Conservation (phyloP, 2,797 vertebrate genomes). For the Petrocephalus schoutedeni region DNA sequence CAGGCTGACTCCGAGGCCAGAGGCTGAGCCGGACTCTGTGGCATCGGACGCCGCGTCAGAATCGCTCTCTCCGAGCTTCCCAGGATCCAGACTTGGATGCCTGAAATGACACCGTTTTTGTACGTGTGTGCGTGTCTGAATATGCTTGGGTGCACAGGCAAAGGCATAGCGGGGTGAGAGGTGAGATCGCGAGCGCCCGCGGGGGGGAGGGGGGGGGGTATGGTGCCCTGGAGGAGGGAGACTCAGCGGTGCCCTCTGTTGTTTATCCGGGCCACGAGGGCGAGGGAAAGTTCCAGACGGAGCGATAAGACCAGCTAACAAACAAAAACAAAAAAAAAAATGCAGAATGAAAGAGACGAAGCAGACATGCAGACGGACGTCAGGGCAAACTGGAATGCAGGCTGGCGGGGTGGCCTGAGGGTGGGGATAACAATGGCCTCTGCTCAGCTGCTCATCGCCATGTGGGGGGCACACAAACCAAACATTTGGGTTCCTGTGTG, state of each 20-base stretch:
- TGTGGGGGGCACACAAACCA: conserved; percentile 18
- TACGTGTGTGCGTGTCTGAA: conserved; percentile 16
- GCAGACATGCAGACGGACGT: conserved; percentile 54
- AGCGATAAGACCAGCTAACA: conserved; percentile 66
- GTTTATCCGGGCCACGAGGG: conserved; percentile 61
- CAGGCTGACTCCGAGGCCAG: conserved; percentile 25
- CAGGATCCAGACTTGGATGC: conserved; percentile 24
- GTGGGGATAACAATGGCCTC: conserved; percentile 24
- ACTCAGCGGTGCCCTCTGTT: conserved; percentile 60
- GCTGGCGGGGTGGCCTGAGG: conserved; percentile 17
- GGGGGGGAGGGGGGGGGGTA: conserved; percentile 43
- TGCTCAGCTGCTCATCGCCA: conserved; percentile 28
- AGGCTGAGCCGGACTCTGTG: conserved; percentile 46
- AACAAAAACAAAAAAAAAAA: conserved; percentile 61
- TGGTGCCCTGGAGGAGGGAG: conserved; percentile 36
- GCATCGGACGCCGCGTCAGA: conserved; percentile 26
- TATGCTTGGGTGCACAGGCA: conserved; percentile 28
- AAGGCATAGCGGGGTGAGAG: conserved; percentile 46
- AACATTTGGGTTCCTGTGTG: conserved; percentile 26
- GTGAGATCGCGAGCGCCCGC: neutral
- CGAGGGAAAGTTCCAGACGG: conserved; percentile 64
- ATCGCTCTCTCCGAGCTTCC: neutral
- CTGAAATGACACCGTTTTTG: conserved; percentile 42
- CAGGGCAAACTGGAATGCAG: conserved; percentile 33
- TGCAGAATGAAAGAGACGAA: conserved; percentile 34